Evolutionary conservation across 1,140 invertebrate species (phyloP), one percentile per base, ranked within the genome.

Genomic region (Caenorhabditis tropicalis): DNA sequence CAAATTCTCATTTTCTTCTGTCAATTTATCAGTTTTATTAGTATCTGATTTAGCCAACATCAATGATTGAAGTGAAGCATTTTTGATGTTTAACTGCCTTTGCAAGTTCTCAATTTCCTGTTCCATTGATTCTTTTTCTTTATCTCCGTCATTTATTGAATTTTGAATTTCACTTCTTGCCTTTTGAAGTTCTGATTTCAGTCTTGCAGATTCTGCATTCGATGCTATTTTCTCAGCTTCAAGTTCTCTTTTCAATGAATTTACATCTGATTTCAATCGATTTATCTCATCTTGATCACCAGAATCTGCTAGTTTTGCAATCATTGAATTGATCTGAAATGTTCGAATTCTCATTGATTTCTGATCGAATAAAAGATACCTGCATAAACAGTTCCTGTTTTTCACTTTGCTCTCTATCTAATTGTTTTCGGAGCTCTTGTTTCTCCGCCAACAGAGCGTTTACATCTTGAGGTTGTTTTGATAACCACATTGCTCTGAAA

Each of bases 371-470:
- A 56, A 9, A 19, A 65, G 24, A 12, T 58, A 87, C 86, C 86
- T 87, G 86, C 85, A 87, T 84, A 48, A 87, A 87, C 16, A 87
- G 82, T 60, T 87, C 86, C 27, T 87, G 86, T 82, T 87, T 87
- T 48, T 87, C 86, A 46, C 39, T 87, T 56, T 87, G 86, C 56
- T 87, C 86, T 56, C 86, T 81, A 49, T 87, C 86, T 36, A 87
- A 79, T 58, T 87, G 86, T 29, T 51, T 80, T 31, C 87, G 85
- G 33, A 87, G 86, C 80, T 87, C 86, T 49, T 79, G 48, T 58
- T 87, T 87, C 70, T 87, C 87, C 39, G 79, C 84, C 86, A 86
- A 21, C 4, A 87, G 53, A 31, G 33, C 43, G 43, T 87, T 60
- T 19, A 87, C 85, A 81, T 87, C 86, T 27, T 53, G 65, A 65